phyloP scores from a whole-genome alignment of 2,113 vertebrate species.

The Melanostigma gelatinosum region DNA sequence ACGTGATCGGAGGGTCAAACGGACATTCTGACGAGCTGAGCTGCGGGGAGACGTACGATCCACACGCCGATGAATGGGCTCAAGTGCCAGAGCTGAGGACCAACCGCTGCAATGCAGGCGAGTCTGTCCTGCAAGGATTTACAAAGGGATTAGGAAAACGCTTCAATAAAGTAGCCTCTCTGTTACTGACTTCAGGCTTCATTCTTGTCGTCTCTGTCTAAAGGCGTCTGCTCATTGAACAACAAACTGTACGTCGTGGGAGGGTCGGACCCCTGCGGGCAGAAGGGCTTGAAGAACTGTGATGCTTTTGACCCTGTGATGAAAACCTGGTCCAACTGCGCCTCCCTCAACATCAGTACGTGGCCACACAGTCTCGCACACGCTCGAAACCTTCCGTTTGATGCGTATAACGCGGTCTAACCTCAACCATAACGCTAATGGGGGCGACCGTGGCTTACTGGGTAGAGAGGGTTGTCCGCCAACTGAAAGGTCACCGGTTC shows the following conservation, averaged over 20 bases:
- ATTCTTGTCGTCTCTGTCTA: background rate
- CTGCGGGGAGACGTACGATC: slow-evolving; percentile 96
- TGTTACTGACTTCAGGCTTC: background rate
- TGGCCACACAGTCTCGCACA: background rate
- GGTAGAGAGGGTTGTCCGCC: no score
- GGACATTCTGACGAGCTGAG: slow-evolving; percentile 98
- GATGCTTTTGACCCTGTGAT: slow-evolving; percentile 94
- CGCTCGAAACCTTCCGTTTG: background rate
- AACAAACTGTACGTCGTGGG: slow-evolving; percentile 95
- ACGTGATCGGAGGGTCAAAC: slow-evolving; percentile 96
- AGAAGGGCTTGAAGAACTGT: slow-evolving; percentile 98
- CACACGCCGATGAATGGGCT: slow-evolving; percentile 90
- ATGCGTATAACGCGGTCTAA: background rate
- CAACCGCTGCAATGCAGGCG: slow-evolving; percentile 98
- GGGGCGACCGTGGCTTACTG: no score
- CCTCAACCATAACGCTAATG: no score
- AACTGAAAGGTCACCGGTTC: no score
- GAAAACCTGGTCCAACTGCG: slow-evolving; percentile 94
- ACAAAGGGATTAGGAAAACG: background rate
- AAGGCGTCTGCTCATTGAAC: slow-evolving; percentile 94
- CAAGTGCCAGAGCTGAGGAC: slow-evolving; percentile 94
- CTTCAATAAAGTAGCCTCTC: background rate
- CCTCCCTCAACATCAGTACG: slow-evolving; percentile 94
- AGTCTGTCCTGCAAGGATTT: background rate
- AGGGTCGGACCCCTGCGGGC: slow-evolving; percentile 97